Percentiles rank a stretch among this genome's conserved stretches.
Evolutionary conservation across 2,797 vertebrate species (phyloP).

Genomic region (Macropodus opercularis): DNA sequence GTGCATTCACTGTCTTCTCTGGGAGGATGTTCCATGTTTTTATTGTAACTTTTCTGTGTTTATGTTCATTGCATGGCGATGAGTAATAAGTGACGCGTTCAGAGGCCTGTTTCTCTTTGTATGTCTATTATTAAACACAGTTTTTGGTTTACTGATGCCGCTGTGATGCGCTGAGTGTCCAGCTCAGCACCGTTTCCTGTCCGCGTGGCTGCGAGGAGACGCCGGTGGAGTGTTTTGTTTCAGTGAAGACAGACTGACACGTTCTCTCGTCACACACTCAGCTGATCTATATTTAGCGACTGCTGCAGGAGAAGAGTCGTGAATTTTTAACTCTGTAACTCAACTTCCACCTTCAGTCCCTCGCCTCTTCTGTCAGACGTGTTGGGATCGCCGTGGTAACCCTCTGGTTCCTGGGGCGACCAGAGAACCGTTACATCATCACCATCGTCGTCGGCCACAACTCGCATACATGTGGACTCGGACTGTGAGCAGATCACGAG

Average conservation of each 20-base stretch:
- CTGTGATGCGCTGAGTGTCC: too few species aligned
- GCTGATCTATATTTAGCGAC: constrained; percentile 54
- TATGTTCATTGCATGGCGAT: too few species aligned
- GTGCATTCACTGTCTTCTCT: not conserved
- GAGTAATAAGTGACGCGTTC: too few species aligned
- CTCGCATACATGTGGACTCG: not conserved
- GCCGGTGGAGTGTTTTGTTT: too few species aligned
- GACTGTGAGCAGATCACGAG: too few species aligned
- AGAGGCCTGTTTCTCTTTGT: too few species aligned
- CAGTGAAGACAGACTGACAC: constrained; percentile 4
- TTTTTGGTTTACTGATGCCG: too few species aligned
- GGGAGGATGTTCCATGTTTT: not conserved
- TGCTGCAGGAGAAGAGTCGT: constrained; percentile 58
- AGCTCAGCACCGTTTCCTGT: too few species aligned
- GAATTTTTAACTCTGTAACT: constrained; percentile 63
- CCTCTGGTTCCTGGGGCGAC: constrained; percentile 38
- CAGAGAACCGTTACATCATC: constrained; percentile 41
- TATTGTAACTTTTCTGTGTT: too few species aligned
- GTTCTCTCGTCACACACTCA: constrained; percentile 2
- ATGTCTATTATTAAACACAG: too few species aligned
- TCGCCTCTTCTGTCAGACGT: constrained; percentile 4
- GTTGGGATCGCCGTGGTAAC: constrained; percentile 48
- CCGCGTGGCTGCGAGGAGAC: too few species aligned
- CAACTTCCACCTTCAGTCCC: constrained; percentile 15
- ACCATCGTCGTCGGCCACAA: not conserved